Evolutionary conservation across 1,140 invertebrate species (phyloP).

Genomic region (Limonius californicus): DNA sequence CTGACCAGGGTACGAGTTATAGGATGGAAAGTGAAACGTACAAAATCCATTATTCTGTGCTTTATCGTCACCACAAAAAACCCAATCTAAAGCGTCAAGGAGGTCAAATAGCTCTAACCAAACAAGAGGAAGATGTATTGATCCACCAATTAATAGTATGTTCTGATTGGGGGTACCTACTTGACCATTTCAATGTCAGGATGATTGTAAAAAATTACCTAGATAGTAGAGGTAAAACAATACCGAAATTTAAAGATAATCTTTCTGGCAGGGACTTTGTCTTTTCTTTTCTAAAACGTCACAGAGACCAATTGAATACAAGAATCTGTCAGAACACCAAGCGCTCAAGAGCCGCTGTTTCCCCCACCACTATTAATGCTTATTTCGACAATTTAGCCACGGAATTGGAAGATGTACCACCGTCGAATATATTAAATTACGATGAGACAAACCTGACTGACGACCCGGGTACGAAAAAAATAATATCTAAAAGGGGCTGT

Average conservation of each 20-base stretch:
- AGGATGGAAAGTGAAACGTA: background rate
- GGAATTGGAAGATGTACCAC: conserved; percentile 26
- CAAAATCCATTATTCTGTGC: too few relatives aligned
- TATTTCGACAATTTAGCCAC: conserved; percentile 33
- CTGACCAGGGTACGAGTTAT: background rate
- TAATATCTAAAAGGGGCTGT: conserved; percentile 39
- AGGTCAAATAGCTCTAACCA: too few relatives aligned
- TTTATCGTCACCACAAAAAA: too few relatives aligned
- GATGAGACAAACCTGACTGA: conserved; percentile 48
- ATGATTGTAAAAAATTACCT: too few relatives aligned
- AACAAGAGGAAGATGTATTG: conserved; percentile 2
- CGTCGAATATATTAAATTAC: conserved; percentile 40
- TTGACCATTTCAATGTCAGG: background rate
- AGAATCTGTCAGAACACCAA: conserved; percentile 42
- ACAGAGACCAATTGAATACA: conserved; percentile 24
- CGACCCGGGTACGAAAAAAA: conserved; percentile 45
- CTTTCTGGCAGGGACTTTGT: conserved; percentile 35
- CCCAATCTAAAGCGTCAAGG: too few relatives aligned
- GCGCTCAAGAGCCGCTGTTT: conserved; percentile 32
- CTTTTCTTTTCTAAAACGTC: conserved; percentile 24
- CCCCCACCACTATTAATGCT: conserved; percentile 18
- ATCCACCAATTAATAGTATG: conserved; percentile 2
- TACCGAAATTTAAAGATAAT: conserved; percentile 35
- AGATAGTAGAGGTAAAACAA: conserved; percentile 1
- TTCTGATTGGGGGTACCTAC: conserved; percentile 8